phyloP scores from a whole-genome alignment of 2,888 invertebrate species.

The Dermolepida albohirtum region DNA sequence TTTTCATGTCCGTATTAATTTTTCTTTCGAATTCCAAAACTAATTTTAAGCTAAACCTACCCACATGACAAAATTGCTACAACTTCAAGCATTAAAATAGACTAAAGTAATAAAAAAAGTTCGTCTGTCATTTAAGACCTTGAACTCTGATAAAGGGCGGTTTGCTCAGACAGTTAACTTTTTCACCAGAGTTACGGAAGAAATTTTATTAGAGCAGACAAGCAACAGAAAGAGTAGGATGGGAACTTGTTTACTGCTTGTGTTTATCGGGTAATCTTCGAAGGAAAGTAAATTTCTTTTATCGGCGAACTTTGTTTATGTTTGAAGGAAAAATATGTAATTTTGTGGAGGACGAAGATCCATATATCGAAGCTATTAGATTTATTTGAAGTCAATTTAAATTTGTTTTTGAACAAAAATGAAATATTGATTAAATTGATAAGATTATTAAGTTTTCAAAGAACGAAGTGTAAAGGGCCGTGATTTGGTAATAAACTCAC shows the following conservation, averaged over 20 bases:
- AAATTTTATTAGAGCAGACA: slow-evolving; percentile 11
- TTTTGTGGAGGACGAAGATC: neutral
- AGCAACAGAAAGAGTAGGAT: neutral
- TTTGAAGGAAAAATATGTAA: slow-evolving; percentile 8
- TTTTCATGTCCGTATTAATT: slow-evolving; percentile 6
- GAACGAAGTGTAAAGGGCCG: no score
- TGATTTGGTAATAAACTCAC: no score
- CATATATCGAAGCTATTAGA: slow-evolving; percentile 1
- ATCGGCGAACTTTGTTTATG: slow-evolving; percentile 7
- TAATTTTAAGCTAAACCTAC: neutral
- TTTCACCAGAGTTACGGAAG: slow-evolving; percentile 2
- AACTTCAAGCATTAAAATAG: slow-evolving; percentile 19
- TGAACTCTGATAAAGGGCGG: slow-evolving; percentile 21
- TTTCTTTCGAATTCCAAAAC: neutral
- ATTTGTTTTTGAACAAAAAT: slow-evolving; percentile 3
- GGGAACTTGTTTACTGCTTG: neutral
- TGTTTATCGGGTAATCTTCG: slow-evolving; percentile 15
- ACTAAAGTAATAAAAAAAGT: slow-evolving; percentile 19
- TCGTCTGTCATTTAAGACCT: slow-evolving; percentile 20
- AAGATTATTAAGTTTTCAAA: no score
- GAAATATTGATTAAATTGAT: no score
- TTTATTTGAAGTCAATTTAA: slow-evolving; percentile 14
- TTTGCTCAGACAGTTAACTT: slow-evolving; percentile 27
- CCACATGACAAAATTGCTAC: slow-evolving; percentile 9
- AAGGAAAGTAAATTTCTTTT: slow-evolving; percentile 25